Percentiles rank a stretch among this genome's conserved stretches.
Conservation (phyloP, 2,113 vertebrate genomes). For the Microtus oregoni region DNA sequence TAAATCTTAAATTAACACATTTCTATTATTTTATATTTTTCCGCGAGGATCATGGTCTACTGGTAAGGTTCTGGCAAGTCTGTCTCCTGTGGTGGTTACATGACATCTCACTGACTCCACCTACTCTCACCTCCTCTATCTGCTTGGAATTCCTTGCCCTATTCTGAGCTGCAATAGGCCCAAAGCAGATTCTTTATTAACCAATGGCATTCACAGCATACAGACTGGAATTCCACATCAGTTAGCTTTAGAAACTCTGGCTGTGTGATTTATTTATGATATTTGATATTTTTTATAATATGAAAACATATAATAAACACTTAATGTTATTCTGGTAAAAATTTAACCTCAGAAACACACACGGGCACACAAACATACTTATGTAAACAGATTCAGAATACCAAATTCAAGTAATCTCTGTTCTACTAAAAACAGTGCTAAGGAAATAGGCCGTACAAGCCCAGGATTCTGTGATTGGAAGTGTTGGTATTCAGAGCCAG, state of each 20-base stretch:
- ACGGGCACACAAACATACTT: background rate
- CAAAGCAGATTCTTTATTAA: too few species aligned
- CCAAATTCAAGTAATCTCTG: constrained; percentile 40
- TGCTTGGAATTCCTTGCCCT: too few species aligned
- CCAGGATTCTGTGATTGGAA: constrained; percentile 78
- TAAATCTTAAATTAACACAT: too few species aligned
- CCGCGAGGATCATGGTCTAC: too few species aligned
- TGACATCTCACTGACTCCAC: too few species aligned
- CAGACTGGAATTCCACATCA: too few species aligned
- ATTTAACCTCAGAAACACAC: background rate
- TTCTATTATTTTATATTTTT: too few species aligned
- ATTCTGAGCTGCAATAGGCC: too few species aligned
- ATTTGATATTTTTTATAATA: constrained; percentile 39
- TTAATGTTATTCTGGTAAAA: constrained; percentile 38
- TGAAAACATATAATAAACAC: constrained; percentile 48
- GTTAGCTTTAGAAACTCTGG: constrained; percentile 25
- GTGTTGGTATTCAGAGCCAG: constrained; percentile 76
- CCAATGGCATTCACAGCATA: too few species aligned
- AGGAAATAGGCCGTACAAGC: constrained; percentile 65
- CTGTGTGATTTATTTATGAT: constrained; percentile 38
- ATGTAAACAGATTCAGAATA: background rate
- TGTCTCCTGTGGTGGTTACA: too few species aligned
- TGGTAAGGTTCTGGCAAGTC: too few species aligned
- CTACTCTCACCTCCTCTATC: too few species aligned
- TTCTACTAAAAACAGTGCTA: constrained; percentile 41